Percentiles rank a stretch among this genome's conserved stretches.
phyloP scores from a whole-genome alignment of 2,113 vertebrate genomes.

The Heloderma charlesbogerti region DNA sequence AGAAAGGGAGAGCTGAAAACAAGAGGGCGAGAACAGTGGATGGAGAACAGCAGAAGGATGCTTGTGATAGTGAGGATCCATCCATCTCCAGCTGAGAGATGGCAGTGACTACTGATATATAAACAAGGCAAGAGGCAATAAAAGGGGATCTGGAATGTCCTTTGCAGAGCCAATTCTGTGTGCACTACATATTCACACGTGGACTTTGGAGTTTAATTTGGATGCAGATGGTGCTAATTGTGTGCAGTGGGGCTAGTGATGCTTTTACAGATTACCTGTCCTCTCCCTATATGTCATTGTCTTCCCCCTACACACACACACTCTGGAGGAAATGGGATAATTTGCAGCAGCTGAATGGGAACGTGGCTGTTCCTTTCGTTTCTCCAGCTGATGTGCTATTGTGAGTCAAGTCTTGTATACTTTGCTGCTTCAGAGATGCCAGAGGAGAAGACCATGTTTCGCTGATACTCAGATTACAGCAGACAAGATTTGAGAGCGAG shows the following conservation, averaged over 20 bases:
- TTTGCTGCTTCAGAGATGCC: background rate
- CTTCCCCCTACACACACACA: background rate
- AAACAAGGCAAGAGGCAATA: background rate
- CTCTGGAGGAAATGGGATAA: background rate
- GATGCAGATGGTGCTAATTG: constrained; percentile 56
- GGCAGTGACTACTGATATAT: background rate
- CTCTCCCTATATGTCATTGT: background rate
- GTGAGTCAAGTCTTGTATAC: background rate
- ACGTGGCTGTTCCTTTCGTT: background rate
- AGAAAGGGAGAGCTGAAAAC: constrained; percentile 36
- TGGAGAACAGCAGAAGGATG: background rate
- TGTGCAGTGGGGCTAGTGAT: constrained; percentile 18
- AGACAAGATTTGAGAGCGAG: background rate
- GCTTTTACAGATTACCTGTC: background rate
- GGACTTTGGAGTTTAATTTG: constrained; percentile 39
- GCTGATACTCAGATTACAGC: constrained; percentile 1
- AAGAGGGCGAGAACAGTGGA: background rate
- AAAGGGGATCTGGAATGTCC: background rate
- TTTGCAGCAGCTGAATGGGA: background rate
- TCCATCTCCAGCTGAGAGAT: constrained; percentile 22
- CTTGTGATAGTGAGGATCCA: background rate
- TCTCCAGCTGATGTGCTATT: background rate
- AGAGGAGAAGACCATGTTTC: background rate
- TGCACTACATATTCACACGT: background rate
- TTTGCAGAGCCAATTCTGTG: background rate